These are phyloP conservation scores for Phenganax marumi DNA, from an alignment of 92 coral and sea anemone genomes.

Conservation along the genomic window DNA sequence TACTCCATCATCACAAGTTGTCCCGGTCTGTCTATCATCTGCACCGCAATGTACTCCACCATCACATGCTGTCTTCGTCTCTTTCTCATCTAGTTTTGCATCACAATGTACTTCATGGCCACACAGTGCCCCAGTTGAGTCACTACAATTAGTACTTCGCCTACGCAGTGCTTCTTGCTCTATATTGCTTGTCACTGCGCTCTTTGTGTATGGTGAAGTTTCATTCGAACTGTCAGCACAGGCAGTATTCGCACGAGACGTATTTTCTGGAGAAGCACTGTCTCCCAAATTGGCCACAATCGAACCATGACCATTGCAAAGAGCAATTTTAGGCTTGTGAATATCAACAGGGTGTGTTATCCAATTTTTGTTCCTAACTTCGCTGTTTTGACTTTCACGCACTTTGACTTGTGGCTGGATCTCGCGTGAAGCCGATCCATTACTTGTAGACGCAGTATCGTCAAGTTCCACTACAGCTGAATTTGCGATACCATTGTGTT, in stretches of 20 bases:
- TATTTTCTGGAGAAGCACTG: neutral
- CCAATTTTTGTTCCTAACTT: slow-evolving; percentile 39
- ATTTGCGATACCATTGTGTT: neutral
- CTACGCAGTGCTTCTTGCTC: neutral
- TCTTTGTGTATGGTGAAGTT: too few species aligned
- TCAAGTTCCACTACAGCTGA: neutral
- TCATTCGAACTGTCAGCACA: too few species aligned
- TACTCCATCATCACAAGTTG: slow-evolving; percentile 1
- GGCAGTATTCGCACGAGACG: neutral
- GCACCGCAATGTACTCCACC: slow-evolving; percentile 8
- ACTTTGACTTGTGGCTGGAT: slow-evolving; percentile 20
- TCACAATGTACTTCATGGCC: neutral
- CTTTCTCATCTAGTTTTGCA: neutral
- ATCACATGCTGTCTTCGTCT: neutral
- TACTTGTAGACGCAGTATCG: neutral
- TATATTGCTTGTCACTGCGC: neutral
- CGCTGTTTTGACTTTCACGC: slow-evolving; percentile 28
- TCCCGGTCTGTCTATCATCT: neutral
- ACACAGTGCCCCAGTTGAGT: neutral
- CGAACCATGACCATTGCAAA: neutral
- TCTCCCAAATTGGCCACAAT: neutral
- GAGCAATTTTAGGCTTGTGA: slow-evolving; percentile 49
- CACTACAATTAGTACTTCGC: neutral
- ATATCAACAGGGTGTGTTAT: slow-evolving; percentile 52
- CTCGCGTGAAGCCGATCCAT: neutral